Conservation (phyloP, 2,797 vertebrate species). For the Crypturellus tataupa region DNA sequence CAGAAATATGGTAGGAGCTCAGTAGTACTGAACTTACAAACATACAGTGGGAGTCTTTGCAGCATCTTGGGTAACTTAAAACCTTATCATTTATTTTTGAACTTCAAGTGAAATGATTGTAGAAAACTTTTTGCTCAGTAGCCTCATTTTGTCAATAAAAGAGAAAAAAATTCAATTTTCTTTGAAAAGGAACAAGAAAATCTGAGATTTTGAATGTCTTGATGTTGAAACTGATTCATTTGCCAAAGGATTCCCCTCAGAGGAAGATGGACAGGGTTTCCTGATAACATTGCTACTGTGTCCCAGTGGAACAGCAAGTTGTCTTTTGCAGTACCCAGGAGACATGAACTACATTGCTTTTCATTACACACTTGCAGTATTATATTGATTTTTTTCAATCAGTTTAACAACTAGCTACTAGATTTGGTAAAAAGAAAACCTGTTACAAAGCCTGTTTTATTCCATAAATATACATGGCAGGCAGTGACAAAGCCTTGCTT, state of each 20-base stretch:
- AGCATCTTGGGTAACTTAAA: background rate
- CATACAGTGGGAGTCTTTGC: background rate
- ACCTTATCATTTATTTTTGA: background rate
- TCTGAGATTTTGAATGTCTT: background rate
- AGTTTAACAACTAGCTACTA: background rate
- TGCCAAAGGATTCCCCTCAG: background rate
- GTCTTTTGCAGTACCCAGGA: background rate
- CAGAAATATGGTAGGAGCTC: background rate
- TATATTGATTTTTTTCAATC: background rate
- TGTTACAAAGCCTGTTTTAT: background rate
- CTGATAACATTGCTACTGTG: background rate
- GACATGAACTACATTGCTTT: background rate
- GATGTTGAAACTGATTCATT: accelerated
- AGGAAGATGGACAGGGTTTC: background rate
- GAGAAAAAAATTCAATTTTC: background rate
- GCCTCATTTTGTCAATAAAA: background rate
- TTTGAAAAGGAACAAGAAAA: background rate
- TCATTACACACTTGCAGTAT: background rate
- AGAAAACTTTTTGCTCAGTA: background rate
- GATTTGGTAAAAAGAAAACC: background rate
- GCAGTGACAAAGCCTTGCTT: background rate
- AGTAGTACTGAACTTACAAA: background rate
- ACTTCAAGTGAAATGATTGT: background rate
- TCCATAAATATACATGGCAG: background rate
- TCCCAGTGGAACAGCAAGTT: background rate